Evolutionary conservation across 2,888 invertebrate species (phyloP), one percentile per base, ranked within the genome.

Genomic region (Sarcophaga carnaria): DNA sequence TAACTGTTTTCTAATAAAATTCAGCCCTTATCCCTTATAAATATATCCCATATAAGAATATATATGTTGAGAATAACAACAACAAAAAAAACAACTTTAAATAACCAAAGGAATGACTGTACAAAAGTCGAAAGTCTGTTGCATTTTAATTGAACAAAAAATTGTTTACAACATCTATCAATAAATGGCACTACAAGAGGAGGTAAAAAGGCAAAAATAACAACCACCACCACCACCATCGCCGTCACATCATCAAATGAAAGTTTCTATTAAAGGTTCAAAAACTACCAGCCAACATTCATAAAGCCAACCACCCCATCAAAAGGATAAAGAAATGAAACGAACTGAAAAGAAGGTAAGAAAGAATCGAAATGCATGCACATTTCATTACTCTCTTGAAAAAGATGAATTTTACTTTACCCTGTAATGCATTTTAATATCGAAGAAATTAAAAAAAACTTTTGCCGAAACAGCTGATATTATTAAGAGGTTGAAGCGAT

Each of bases 101-200:
- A 76, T 54, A 62, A 66, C 66, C 62, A 67, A 76, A 84, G 60
- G 54, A 80, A 85, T 85, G 66, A 85, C 80, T 80, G 84, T 85
- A 85, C 80, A 76, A 54, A 25, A 54, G 37, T 3, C 47, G 22
- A 72, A 80, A 71, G 69, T 76, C 47, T 64, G 64, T 67, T 76
- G 79, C 83, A 86, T 72, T 81, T 71, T 27, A 66, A 71, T 8
- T 59, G 59, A 17, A 54, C 54, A n/a, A 10, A 60, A 59, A 66
- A 54, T 80, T n/a, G 20, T 54, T 14, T 71, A 62, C 20, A 80
- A 47, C 76, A 59, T 54, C 59, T 76, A 71, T 84, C 76, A 67
- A 85, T 85, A 85, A 49, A 66, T 80, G 45, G 6, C 20, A 45
- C 45, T 62, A 5, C 54, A 54, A 54, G 20, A 49, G 17, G 54